Conservation (phyloP, 92 coral and sea anemone species). For the Parazoanthus atlanticus region DNA sequence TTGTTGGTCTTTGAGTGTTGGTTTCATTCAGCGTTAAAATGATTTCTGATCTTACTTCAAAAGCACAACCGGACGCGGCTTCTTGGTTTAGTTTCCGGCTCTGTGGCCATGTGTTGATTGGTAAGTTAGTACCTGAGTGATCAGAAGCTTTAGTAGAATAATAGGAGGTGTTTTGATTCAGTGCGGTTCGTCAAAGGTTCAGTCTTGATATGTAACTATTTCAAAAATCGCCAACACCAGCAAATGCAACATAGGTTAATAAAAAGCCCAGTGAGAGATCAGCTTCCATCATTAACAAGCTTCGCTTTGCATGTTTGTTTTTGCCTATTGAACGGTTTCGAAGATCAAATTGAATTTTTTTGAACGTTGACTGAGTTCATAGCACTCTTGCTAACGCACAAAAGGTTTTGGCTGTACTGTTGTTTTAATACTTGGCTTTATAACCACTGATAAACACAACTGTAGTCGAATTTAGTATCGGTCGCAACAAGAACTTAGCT, state of each 20-base stretch:
- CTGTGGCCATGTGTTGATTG: neutral
- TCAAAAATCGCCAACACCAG: neutral
- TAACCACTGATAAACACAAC: neutral
- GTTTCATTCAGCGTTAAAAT: neutral
- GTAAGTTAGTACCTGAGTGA: neutral
- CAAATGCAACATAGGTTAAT: neutral
- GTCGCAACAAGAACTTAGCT: neutral
- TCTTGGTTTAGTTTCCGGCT: slow-evolving; percentile 1
- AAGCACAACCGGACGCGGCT: neutral
- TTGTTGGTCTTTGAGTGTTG: neutral
- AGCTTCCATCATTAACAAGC: neutral
- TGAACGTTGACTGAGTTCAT: neutral
- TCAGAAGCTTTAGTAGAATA: neutral
- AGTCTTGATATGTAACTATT: neutral
- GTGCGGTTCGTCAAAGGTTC: neutral
- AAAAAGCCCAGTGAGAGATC: neutral
- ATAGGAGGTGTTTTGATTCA: neutral
- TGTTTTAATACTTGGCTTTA: neutral
- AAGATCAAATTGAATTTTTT: neutral
- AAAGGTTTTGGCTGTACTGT: neutral
- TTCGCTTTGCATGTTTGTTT: neutral
- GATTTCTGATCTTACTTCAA: neutral
- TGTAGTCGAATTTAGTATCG: neutral
- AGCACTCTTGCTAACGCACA: slow-evolving; percentile 2
- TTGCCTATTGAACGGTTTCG: neutral